Evolutionary conservation across 2,888 invertebrate genomes (phyloP).

Genomic region (Pseudoips prasinana): DNA sequence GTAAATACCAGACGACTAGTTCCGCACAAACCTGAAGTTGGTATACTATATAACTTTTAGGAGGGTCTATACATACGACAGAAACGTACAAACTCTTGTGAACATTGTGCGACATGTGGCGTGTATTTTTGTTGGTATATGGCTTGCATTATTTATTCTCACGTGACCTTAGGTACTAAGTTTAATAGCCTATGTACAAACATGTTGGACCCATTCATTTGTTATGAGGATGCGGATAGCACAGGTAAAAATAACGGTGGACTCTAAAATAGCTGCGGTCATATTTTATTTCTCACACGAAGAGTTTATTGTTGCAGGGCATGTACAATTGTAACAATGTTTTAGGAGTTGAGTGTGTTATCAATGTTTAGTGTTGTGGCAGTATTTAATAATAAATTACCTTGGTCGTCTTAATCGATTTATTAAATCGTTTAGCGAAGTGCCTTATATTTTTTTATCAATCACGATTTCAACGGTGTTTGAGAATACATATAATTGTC

Average conservation of each 20-base stretch:
- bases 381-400: too few species aligned
- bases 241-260: conserved; percentile 2
- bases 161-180: conserved; percentile 26
- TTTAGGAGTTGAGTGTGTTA: too few species aligned
- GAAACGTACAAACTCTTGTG: conserved; percentile 4
- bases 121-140: conserved; percentile 19
- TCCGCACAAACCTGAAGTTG: too few species aligned
- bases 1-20: too few species aligned
- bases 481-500: too few species aligned
- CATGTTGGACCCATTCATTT: conserved; percentile 16
- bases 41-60: too few species aligned
- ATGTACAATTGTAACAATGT: too few species aligned
- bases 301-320: not conserved
- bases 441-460: too few species aligned
- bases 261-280: conserved; percentile 1
- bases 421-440: too few species aligned
- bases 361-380: too few species aligned
- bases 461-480: too few species aligned
- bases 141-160: conserved; percentile 25
- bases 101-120: conserved; percentile 16
- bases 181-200: conserved; percentile 19
- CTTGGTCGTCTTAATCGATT: too few species aligned
- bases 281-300: not conserved
- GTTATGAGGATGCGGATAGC: conserved; percentile 13
- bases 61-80: conserved; percentile 21